phyloP scores from a whole-genome alignment of 2,797 vertebrate species.

The Megalops cyprinoides region DNA sequence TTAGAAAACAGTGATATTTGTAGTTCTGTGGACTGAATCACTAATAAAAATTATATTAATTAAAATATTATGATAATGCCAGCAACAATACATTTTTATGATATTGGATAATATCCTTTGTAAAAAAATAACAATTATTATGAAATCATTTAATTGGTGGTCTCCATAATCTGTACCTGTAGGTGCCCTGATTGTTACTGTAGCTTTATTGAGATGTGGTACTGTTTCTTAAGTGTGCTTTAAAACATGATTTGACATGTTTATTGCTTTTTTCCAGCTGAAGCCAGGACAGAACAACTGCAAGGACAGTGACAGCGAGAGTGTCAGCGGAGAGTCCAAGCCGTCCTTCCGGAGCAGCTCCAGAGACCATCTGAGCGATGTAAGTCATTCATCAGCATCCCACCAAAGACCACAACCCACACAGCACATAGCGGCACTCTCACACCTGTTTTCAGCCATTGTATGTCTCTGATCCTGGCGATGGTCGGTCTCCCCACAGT shows the following conservation, averaged over 20 bases:
- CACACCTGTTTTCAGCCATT: not conserved
- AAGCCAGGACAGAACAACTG: slow-evolving; percentile 89
- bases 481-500: no score
- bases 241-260: slow-evolving; percentile 35
- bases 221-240: slow-evolving; percentile 13
- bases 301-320: slow-evolving; percentile 91
- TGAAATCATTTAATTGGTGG: not conserved
- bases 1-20: no score
- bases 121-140: no score
- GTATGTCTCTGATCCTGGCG: no score
- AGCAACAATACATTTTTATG: no score
- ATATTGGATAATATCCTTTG: no score
- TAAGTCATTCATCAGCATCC: slow-evolving; percentile 63
- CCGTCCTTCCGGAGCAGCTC: slow-evolving; percentile 87
- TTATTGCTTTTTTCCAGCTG: slow-evolving; percentile 71
- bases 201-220: not conserved
- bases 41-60: no score
- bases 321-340: slow-evolving; percentile 84
- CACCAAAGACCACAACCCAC: not conserved
- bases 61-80: no score
- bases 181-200: not conserved
- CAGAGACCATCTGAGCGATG: slow-evolving; percentile 88
- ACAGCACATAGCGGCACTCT: not conserved
- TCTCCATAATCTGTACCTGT: not conserved
- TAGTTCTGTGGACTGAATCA: no score